Percentiles rank a stretch among this genome's conserved stretches.
phyloP scores from a whole-genome alignment of 1,140 invertebrate species.

The Ctenoplectra terminalis region DNA sequence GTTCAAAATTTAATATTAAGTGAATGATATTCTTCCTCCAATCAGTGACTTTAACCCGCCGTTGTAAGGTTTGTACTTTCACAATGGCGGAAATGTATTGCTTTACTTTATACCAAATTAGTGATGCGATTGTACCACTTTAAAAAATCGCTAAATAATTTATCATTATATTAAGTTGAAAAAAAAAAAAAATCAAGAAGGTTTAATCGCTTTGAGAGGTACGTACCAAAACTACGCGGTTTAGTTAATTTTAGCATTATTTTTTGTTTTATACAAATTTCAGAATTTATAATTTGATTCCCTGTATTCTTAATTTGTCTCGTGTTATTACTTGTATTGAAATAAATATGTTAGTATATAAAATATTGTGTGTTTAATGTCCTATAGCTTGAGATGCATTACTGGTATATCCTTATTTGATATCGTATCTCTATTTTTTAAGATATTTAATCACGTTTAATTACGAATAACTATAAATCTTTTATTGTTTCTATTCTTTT shows the following conservation, averaged over 20 bases:
- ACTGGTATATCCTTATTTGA: not conserved
- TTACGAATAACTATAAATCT: no score
- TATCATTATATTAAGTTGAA: not conserved
- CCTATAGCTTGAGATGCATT: not conserved
- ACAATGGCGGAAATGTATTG: conserved; percentile 26
- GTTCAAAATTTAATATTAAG: not conserved
- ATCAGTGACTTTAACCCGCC: conserved; percentile 5
- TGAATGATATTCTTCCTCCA: not conserved
- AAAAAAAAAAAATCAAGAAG: not conserved
- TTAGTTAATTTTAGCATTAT: not conserved
- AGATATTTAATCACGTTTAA: not conserved
- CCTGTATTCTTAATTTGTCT: not conserved
- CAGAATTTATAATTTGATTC: conserved; percentile 3
- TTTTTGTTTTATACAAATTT: not conserved
- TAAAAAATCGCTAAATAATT: conserved; percentile 4
- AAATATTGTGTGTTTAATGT: conserved; percentile 10
- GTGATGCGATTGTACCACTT: not conserved
- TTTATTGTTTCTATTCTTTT: no score
- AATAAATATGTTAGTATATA: conserved; percentile 6
- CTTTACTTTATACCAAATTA: not conserved
- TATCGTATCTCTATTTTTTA: not conserved
- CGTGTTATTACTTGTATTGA: not conserved
- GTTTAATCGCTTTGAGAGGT: conserved; percentile 2
- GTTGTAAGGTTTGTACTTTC: conserved; percentile 25
- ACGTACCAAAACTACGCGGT: not conserved